Evolutionary conservation across 2,113 vertebrate genomes (phyloP).

Genomic region (Dolichallabes microphthalmus): DNA sequence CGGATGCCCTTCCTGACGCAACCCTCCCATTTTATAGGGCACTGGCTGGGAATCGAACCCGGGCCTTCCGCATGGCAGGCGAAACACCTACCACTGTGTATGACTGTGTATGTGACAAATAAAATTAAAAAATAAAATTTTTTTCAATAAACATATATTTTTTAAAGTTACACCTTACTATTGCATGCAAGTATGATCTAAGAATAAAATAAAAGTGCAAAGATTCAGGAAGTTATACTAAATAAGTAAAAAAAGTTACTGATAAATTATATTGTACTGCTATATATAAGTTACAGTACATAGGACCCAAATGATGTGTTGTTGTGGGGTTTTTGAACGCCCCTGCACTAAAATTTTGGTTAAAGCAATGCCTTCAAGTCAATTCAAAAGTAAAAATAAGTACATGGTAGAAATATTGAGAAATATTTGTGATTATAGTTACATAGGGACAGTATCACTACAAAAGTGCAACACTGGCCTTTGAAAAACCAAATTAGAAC

Average conservation of each 20-base stretch:
- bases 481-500: background rate
- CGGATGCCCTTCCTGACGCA: no score
- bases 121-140: no score
- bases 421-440: background rate
- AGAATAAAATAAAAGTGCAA: background rate
- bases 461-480: background rate
- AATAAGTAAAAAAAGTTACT: no score
- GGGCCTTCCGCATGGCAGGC: no score
- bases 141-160: background rate
- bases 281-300: no score
- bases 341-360: background rate
- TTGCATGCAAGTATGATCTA: background rate
- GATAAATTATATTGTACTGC: background rate
- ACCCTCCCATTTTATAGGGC: no score
- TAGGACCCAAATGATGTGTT: background rate
- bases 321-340: background rate
- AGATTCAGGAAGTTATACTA: no score
- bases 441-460: background rate
- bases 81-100: no score
- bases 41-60: no score
- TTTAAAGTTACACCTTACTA: background rate
- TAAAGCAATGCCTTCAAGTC: background rate
- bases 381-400: background rate
- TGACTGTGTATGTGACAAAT: no score
- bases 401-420: background rate